phyloP scores from a whole-genome alignment of 2,888 invertebrate genomes.

The Reticulitermes lucifugus region DNA sequence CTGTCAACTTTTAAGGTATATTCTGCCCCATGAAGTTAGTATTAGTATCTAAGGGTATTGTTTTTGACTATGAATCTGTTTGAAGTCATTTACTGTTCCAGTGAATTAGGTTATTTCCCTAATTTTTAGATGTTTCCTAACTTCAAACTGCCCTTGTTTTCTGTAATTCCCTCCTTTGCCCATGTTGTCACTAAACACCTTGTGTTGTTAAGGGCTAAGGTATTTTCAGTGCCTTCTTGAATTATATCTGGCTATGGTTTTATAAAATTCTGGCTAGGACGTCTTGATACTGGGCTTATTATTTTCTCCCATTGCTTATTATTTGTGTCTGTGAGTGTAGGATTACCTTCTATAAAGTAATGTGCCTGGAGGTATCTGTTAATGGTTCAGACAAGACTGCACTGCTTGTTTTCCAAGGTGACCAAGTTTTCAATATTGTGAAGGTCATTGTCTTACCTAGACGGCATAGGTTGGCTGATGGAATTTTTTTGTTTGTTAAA shows the following conservation, averaged over 20 bases:
- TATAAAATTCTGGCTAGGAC: neutral
- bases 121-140: no score
- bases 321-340: slow-evolving; percentile 7
- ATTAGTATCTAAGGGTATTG: no score
- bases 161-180: no score
- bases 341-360: slow-evolving; percentile 3
- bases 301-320: neutral
- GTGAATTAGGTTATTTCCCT: no score
- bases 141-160: no score
- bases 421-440: slow-evolving; percentile 35
- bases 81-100: no score
- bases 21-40: no score
- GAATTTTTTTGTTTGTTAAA: neutral
- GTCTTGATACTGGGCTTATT: neutral
- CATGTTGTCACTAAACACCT: no score
- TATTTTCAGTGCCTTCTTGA: neutral
- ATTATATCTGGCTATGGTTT: neutral
- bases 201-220: no score
- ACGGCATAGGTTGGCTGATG: neutral
- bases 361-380: slow-evolving; percentile 17
- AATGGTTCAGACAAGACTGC: slow-evolving; percentile 22
- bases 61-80: no score
- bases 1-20: no score
- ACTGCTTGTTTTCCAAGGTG: slow-evolving; percentile 33
- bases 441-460: slow-evolving; percentile 39